Conservation (phyloP, 2,113 vertebrate genomes). For the Bos taurus region DNA sequence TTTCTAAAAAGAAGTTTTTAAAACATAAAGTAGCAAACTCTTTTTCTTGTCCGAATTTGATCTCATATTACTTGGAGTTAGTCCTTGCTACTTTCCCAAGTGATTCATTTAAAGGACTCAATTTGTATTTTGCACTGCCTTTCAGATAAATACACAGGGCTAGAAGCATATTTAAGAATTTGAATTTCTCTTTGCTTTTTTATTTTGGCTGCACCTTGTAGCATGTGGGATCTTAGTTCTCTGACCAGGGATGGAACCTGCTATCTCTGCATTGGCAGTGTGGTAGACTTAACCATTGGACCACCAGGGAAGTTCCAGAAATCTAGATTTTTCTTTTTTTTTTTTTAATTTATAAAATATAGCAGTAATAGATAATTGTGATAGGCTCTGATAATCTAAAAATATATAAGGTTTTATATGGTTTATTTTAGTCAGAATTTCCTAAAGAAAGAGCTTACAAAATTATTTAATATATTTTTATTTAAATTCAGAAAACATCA, state of each 20-base stretch:
- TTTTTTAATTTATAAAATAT: neutral
- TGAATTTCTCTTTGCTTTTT: neutral
- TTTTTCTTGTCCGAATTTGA: constrained; percentile 29
- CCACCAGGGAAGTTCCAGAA: neutral
- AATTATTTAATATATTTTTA: neutral
- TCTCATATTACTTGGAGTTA: neutral
- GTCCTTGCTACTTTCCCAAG: neutral
- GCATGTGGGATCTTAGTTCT: neutral
- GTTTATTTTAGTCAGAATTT: neutral
- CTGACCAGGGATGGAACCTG: neutral
- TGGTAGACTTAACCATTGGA: neutral
- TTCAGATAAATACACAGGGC: neutral
- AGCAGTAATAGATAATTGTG: neutral
- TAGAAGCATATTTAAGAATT: neutral
- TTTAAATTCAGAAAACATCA: neutral
- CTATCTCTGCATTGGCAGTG: neutral
- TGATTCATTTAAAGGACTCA: neutral
- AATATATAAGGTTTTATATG: neutral
- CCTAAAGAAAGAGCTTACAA: neutral
- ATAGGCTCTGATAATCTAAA: neutral
- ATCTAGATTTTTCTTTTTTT: neutral
- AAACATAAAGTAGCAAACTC: neutral
- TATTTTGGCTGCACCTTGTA: neutral
- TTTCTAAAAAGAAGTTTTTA: neutral
- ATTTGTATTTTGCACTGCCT: neutral